Conservation (phyloP, 2,113 vertebrate species). For the Scopus umbretta region DNA sequence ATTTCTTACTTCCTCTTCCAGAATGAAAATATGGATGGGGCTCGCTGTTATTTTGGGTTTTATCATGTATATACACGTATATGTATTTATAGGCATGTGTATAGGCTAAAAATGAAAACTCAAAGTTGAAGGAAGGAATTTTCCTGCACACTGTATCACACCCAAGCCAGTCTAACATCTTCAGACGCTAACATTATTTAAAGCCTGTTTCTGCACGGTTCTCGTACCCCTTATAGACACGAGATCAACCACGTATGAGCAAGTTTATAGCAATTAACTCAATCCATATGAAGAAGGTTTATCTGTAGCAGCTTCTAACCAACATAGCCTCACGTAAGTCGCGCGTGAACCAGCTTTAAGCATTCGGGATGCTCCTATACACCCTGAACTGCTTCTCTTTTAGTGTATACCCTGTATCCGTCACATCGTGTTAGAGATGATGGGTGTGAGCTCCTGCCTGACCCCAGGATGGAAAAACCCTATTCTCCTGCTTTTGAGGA, state of each 20-base stretch:
- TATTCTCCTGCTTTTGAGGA: not conserved
- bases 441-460: not conserved
- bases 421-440: not conserved
- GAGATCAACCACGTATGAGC: not conserved
- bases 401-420: not conserved
- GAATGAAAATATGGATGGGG: not conserved
- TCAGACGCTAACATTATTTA: not conserved
- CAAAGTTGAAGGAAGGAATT: not conserved
- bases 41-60: not conserved
- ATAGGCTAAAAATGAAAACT: not conserved
- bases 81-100: not conserved
- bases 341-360: not conserved
- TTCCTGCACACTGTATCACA: accelerated
- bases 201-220: accelerated
- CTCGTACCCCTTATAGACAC: not conserved
- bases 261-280: not conserved
- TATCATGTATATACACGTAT: accelerated
- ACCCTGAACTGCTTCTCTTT: not conserved
- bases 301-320: not conserved
- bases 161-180: not conserved
- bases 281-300: not conserved
- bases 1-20: slow-evolving; percentile 19
- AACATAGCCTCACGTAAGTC: not conserved
- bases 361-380: not conserved
- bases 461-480: not conserved